Conservation (phyloP, 2,113 vertebrate genomes). For the Tonatia bakeri region DNA sequence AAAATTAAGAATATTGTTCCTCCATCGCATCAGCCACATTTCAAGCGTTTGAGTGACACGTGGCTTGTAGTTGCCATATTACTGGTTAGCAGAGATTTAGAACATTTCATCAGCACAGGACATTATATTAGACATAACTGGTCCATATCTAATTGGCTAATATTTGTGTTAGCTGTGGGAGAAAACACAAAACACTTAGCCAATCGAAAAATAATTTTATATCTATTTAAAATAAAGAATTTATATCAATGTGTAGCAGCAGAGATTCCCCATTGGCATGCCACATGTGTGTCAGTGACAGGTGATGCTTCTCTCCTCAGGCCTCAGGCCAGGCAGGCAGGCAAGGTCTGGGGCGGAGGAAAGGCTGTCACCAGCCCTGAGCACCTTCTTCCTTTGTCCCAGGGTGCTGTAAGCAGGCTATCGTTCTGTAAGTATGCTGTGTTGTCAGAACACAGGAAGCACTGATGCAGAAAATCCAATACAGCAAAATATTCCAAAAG, state of each 20-base stretch:
- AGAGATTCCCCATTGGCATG: neutral
- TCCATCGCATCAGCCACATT: neutral
- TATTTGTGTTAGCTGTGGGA: neutral
- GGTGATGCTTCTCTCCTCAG: neutral
- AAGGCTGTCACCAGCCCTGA: neutral
- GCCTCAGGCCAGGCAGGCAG: neutral
- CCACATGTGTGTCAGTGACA: neutral
- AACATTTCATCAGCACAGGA: neutral
- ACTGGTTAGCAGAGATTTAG: neutral
- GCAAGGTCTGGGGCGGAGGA: neutral
- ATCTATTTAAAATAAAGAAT: neutral
- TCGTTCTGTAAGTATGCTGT: neutral
- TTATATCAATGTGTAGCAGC: neutral
- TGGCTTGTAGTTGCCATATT: neutral
- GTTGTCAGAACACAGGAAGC: neutral
- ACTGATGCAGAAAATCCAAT: neutral
- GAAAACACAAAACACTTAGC: neutral
- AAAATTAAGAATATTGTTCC: neutral
- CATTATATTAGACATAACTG: neutral
- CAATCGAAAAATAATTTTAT: neutral
- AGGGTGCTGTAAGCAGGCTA: neutral
- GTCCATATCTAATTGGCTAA: neutral
- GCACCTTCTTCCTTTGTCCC: neutral
- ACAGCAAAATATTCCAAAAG: neutral
- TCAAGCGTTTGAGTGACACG: neutral